Evolutionary conservation across 1,140 invertebrate species (phyloP).

Genomic region (Pantala flavescens): DNA sequence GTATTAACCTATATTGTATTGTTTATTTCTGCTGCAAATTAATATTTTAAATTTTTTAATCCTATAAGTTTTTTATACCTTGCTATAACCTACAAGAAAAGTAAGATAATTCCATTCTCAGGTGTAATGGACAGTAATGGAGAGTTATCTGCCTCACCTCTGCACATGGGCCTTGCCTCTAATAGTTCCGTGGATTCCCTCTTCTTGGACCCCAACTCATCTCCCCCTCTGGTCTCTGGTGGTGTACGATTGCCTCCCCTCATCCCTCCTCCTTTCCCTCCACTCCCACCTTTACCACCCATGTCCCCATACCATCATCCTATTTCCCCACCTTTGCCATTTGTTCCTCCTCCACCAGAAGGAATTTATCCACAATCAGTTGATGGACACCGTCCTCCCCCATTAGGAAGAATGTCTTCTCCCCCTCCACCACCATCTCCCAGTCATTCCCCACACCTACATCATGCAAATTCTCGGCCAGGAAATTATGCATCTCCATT

Average conservation of each 20-base stretch:
- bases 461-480: background rate
- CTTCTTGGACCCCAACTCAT: background rate
- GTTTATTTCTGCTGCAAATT: too few relatives aligned
- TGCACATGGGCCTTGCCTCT: background rate
- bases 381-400: background rate
- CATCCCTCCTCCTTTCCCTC: background rate
- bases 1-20: too few relatives aligned
- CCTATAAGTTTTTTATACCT: too few relatives aligned
- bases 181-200: background rate
- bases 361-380: background rate
- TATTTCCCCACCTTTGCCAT: background rate
- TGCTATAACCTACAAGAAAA: background rate
- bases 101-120: background rate
- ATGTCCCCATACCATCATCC: background rate
- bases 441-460: background rate
- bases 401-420: background rate
- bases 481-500: background rate
- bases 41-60: too few relatives aligned
- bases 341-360: background rate
- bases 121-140: conserved; percentile 1
- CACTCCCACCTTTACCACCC: background rate
- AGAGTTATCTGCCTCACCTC: background rate
- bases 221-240: background rate
- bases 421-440: background rate
- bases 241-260: background rate